Base-by-base conservation (phyloP, 2,113 vertebrate species). In the Paracanthobrama guichenoti region DNA sequence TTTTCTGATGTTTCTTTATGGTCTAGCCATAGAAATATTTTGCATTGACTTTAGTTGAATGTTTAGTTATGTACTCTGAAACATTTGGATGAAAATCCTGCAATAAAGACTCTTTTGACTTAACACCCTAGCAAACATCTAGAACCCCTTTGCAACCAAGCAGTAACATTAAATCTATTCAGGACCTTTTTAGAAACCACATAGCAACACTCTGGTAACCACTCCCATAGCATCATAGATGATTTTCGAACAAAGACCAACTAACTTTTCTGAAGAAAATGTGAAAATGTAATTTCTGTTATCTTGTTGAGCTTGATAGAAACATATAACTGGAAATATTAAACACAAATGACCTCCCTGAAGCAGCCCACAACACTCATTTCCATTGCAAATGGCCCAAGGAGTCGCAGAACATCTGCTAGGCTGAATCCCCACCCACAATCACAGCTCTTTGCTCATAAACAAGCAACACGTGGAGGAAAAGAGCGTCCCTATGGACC, bases 361-460 rank as follows among this genome's bases (percentile, higher is more conserved):
- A 14, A 88, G 88, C 88, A 87, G 39, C 82, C 83, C 82, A 83
- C 84, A 83, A 79, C 81, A 83, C 85, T 88, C 85, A 89, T 90
- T 86, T 86, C 79, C 87, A 86, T 81, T 74, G 84, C 89, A 90
- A 91, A 90, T 91, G 86, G 88, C 85, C 67, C 81, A 88, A 83
- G 72, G 86, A 72, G 77, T 86, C 80, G 55, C 62, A 31, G 73
- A 91, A 90, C 88, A 90, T 91, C 88, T 90, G 88, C 85, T 74
- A 76, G 67, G 55, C 59, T 44, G 77, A 73, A 60, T 89, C 74
- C 59, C 53, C 87, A 78, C 85, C 84, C 60, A 78, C 84, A 87
- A 79, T 46, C 53, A 18, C 16, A 78, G 66, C 64, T 53, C 82
- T 60, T 44, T 74, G 50, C n/a, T 83, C 82, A 71, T 83, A 59